A percentile compares a stretch with the other conserved stretches of the same genome.
phyloP scores from a whole-genome alignment of 1,140 invertebrate genomes.

The Atopsyche davidsoni region DNA sequence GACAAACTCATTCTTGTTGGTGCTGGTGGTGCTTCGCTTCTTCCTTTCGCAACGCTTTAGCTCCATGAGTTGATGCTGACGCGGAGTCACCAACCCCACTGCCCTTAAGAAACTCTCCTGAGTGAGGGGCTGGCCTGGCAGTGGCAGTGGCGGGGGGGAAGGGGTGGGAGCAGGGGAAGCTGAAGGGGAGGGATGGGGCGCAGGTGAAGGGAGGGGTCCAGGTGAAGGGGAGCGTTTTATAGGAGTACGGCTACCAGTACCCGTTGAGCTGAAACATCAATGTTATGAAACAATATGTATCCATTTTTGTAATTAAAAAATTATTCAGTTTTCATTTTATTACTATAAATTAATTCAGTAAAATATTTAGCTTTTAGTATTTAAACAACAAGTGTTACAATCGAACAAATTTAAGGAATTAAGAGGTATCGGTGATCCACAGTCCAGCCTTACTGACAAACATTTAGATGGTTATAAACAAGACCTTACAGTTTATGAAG shows the following conservation, averaged over 20 bases:
- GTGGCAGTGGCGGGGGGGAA: slow-evolving; percentile 30
- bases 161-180: slow-evolving; percentile 40
- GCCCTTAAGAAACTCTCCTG: slow-evolving; percentile 42
- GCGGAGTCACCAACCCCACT: slow-evolving; percentile 39
- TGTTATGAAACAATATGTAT: too few relatives aligned
- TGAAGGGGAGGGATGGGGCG: slow-evolving; percentile 21
- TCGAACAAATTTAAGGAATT: too few relatives aligned
- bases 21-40: slow-evolving; percentile 39
- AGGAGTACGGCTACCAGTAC: neutral
- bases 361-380: too few relatives aligned
- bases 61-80: slow-evolving; percentile 40
- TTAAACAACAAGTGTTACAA: too few relatives aligned
- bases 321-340: too few relatives aligned
- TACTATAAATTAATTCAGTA: too few relatives aligned
- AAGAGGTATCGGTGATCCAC: too few relatives aligned
- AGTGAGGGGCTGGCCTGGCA: slow-evolving; percentile 35
- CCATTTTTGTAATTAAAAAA: too few relatives aligned
- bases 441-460: too few relatives aligned
- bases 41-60: slow-evolving; percentile 43
- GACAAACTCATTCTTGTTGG: slow-evolving; percentile 44
- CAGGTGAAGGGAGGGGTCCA: slow-evolving; percentile 11
- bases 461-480: too few relatives aligned
- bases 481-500: too few relatives aligned
- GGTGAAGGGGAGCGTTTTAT: slow-evolving; percentile 5
- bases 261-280: neutral